Conservation (phyloP, 2,888 invertebrate species). For the Toxonevra muliebris region DNA sequence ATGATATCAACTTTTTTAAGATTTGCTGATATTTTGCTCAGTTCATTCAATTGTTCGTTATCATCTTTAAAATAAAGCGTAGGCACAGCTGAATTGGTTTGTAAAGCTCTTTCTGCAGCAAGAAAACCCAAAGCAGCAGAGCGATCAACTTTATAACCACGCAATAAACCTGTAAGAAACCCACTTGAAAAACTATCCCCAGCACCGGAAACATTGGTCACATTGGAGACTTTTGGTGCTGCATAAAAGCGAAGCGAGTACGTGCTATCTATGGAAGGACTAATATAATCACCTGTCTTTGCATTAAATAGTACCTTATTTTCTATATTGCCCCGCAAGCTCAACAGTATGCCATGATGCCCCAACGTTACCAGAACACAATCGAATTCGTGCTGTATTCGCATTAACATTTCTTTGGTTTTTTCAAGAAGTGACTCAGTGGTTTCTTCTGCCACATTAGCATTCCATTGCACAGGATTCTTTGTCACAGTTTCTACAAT, state of each 20-base stretch:
- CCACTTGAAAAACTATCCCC: constrained; percentile 82
- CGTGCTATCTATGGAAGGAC: constrained; percentile 29
- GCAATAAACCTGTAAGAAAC: constrained; percentile 72
- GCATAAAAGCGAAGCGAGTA: constrained; percentile 44
- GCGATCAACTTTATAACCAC: constrained; percentile 67
- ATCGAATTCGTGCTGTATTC: constrained; percentile 67
- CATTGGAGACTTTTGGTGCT: constrained; percentile 51
- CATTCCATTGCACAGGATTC: constrained; percentile 35
- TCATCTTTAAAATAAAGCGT: constrained; percentile 53
- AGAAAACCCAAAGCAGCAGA: constrained; percentile 72
- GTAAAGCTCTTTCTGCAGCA: constrained; percentile 71
- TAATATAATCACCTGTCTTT: constrained; percentile 35
- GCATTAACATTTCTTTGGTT: constrained; percentile 55
- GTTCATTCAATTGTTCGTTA: constrained; percentile 30
- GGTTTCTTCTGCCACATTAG: constrained; percentile 12
- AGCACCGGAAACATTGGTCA: constrained; percentile 83
- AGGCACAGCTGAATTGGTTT: constrained; percentile 72
- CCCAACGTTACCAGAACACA: constrained; percentile 74
- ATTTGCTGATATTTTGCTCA: constrained; percentile 19
- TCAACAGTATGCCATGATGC: constrained; percentile 69
- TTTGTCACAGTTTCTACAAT: constrained; percentile 70
- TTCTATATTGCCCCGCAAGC: constrained; percentile 43
- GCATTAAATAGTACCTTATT: constrained; percentile 37
- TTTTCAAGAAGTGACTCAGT: constrained; percentile 49
- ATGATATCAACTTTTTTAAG: constrained; percentile 31